Percentiles rank a stretch among this genome's conserved stretches.
phyloP scores from a whole-genome alignment of 2,888 invertebrate genomes.

The Labia minor region DNA sequence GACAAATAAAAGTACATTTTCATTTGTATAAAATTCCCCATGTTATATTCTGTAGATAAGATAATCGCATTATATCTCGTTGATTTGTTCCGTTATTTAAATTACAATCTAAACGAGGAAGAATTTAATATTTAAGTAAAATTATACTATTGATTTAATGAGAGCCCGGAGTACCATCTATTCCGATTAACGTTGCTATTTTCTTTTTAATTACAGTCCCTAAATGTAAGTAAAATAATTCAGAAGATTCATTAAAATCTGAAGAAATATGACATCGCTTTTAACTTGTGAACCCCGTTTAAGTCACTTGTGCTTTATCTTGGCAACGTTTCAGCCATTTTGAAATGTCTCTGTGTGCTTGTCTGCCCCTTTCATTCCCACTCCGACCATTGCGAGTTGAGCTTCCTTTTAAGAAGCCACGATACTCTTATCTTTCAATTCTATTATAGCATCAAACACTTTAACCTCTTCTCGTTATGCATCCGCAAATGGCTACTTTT shows the following conservation, averaged over 20 bases:
- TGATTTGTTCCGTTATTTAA: too few relatives aligned
- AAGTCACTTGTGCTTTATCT: slow-evolving; percentile 8
- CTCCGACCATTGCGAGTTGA: too few relatives aligned
- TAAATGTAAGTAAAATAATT: slow-evolving; percentile 1
- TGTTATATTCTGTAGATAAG: too few relatives aligned
- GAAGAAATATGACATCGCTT: slow-evolving; percentile 7
- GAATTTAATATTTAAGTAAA: too few relatives aligned
- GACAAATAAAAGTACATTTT: too few relatives aligned
- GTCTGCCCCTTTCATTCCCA: neutral
- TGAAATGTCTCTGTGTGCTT: neutral
- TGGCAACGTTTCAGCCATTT: slow-evolving; percentile 8
- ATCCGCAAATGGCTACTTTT: neutral
- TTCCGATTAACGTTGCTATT: neutral
- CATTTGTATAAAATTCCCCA: too few relatives aligned
- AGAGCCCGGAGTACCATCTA: too few relatives aligned
- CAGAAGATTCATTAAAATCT: neutral
- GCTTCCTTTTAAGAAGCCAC: neutral
- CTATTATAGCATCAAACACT: neutral
- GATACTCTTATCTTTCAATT: neutral
- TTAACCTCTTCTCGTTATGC: neutral
- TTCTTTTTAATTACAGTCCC: neutral
- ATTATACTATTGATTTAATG: too few relatives aligned
- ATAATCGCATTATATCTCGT: too few relatives aligned
- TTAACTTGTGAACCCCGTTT: neutral
- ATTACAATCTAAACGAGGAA: too few relatives aligned